Conservation (phyloP, 2,113 vertebrate genomes). For the Heloderma charlesbogerti region DNA sequence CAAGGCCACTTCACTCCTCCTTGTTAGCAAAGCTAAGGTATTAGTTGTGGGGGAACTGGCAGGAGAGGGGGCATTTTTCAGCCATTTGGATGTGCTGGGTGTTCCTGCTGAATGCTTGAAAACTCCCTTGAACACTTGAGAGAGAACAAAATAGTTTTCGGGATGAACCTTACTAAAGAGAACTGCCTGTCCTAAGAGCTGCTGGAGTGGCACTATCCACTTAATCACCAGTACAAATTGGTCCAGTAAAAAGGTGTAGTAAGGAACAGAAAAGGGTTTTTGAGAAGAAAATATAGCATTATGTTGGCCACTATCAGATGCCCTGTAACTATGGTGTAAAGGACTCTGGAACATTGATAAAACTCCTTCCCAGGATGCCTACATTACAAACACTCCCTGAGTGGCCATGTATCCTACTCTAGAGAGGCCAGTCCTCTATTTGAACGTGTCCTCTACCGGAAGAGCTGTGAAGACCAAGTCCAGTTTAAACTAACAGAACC, state of each 20-base stretch:
- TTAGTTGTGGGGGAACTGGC: background rate
- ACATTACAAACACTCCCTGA: background rate
- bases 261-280: background rate
- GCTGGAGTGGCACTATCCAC: background rate
- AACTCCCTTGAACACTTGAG: background rate
- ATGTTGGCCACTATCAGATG: background rate
- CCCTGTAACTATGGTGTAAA: background rate
- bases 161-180: background rate
- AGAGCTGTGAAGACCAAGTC: background rate
- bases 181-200: no score
- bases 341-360: background rate
- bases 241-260: background rate
- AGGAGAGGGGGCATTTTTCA: background rate
- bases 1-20: background rate
- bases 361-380: background rate
- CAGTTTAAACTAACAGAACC: background rate
- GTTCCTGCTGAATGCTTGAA: background rate
- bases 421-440: background rate
- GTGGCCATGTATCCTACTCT: background rate
- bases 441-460: background rate
- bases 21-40: background rate
- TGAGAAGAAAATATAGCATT: background rate
- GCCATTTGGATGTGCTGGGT: background rate
- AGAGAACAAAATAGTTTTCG: background rate
- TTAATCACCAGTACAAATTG: background rate